Evolutionary conservation across 1,140 invertebrate species (phyloP).

Genomic region (Pygmarrhopalites habei): DNA sequence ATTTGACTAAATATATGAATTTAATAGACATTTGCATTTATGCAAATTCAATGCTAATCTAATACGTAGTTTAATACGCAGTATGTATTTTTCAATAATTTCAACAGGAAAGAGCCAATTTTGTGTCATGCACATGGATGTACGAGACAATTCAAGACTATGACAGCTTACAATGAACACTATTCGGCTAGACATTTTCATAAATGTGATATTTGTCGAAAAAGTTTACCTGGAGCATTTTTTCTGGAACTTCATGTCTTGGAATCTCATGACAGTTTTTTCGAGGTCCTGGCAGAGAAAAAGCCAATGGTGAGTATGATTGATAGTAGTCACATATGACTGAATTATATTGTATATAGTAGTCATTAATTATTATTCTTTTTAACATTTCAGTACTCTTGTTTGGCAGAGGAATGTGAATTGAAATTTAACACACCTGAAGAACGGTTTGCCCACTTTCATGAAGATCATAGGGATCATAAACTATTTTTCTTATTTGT

Average conservation of each 20-base stretch:
- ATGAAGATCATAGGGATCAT: neutral
- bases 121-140: constrained; percentile 46
- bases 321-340: neutral
- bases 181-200: constrained; percentile 49
- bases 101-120: constrained; percentile 41
- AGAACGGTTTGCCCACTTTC: neutral
- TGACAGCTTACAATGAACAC: constrained; percentile 48
- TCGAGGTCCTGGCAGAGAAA: constrained; percentile 53
- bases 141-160: constrained; percentile 43
- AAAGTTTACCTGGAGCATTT: constrained; percentile 54
- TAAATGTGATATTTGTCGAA: constrained; percentile 51
- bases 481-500: neutral
- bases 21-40: no score
- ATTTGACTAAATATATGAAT: no score
- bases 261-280: constrained; percentile 62
- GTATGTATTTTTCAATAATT: no score
- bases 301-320: constrained; percentile 54
- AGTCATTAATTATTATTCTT: neutral
- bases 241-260: constrained; percentile 61
- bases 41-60: no score
- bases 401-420: constrained; percentile 1
- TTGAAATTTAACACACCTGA: neutral
- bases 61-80: no score
- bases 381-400: constrained; percentile 1
- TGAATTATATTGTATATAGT: neutral